A percentile compares a stretch with the other conserved stretches of the same genome.
These are phyloP conservation scores for Sebastes elongatus DNA, from an alignment of 2,797 vertebrate species.

Conservation along the genomic window DNA sequence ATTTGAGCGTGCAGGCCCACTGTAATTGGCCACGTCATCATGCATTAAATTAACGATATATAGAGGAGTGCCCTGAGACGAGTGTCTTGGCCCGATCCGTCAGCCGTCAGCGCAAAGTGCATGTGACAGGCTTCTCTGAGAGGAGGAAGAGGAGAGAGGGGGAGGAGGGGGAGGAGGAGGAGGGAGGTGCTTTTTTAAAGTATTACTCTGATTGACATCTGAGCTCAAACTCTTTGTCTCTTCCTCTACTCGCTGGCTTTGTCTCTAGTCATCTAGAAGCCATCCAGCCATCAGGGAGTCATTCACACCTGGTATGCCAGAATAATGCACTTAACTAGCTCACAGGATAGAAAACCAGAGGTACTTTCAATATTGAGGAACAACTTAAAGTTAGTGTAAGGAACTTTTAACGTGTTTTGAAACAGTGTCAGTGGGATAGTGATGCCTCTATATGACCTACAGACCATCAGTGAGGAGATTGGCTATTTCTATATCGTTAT, in stretches of 20 bases:
- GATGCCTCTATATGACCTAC: not conserved
- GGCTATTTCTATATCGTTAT: no score
- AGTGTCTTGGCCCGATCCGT: constrained; percentile 90
- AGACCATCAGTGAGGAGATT: not conserved
- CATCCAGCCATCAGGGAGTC: constrained; percentile 17
- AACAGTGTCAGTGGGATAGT: not conserved
- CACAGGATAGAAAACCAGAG: not conserved
- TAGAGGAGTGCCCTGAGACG: constrained; percentile 91
- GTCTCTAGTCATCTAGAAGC: constrained; percentile 26
- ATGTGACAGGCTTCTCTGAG: constrained; percentile 74
- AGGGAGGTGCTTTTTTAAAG: constrained; percentile 61
- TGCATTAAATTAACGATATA: constrained; percentile 93
- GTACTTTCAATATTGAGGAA: not conserved
- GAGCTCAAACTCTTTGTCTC: constrained; percentile 51
- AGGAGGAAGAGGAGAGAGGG: constrained; percentile 61
- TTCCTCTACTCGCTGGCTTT: constrained; percentile 26
- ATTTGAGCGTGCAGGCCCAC: constrained; percentile 89
- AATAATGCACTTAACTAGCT: not conserved
- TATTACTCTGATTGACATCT: constrained; percentile 73
- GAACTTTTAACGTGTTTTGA: not conserved
- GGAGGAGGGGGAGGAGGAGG: constrained; percentile 35
- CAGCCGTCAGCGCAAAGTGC: constrained; percentile 86
- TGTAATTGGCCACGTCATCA: constrained; percentile 94
- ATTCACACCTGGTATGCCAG: constrained; percentile 17
- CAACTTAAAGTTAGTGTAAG: not conserved